Base-by-base conservation (phyloP, 2,797 vertebrate species). In the Selene dorsalis region DNA sequence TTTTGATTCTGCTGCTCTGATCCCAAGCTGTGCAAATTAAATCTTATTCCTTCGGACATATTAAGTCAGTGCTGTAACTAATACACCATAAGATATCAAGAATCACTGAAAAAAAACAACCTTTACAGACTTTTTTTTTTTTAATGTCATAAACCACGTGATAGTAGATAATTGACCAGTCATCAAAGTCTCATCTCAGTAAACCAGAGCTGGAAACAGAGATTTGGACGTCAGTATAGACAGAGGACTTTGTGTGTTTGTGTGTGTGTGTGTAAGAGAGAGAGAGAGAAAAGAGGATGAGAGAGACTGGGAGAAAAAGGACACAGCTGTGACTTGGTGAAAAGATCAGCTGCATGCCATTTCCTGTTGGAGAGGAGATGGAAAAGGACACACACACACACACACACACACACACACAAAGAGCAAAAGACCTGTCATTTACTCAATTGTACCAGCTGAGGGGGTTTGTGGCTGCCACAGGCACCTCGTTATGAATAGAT, bases 311-410 rank as follows among this genome's bases (percentile, higher is more conserved):
- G 63, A 61, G 71, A 85, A 18, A 77, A 41, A 79, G 84, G 87
- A 84, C 84, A 79, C 92, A 94, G 91, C 91, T 94, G 93, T 81
- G 88, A 80, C 77, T 86, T 48, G 6, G 84, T 92, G 87, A 93
- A 92, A 89, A 90, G 90, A 93, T 93, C 92, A 93, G 93, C 93
- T 92, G 93, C 83, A 78, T 87, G 88, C 86, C 83, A 87, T 92
- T 92, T 94, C 92, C 93, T 91, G 86, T 88, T 84, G 82, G 79
- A 88, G 88, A 81, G 85, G 87, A 82, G 85, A 82, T 73, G 74
- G 79, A 73, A 78, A 86, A 83, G 84, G 84, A 88, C 82, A 70
- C 65, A 80, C 66, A 79, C 72, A 66, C 72, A 53, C 75, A 69
- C 75, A 60, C 32, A 83, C 32, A 38, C 43, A 64, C 63, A 70